These are phyloP conservation scores for Aspidiotus rigidus DNA, from an alignment of 2,888 invertebrate species.

Conservation along the genomic window DNA sequence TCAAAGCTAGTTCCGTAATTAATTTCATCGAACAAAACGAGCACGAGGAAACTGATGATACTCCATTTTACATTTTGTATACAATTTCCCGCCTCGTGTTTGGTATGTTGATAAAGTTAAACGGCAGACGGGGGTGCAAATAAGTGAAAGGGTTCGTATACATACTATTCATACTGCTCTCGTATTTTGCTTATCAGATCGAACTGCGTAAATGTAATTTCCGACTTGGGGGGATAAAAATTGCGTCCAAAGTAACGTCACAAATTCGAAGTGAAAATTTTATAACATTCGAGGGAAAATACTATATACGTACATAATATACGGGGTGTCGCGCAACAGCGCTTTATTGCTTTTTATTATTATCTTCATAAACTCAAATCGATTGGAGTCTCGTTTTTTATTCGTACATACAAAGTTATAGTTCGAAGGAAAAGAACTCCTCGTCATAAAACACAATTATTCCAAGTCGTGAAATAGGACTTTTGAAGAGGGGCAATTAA, in stretches of 20 bases:
- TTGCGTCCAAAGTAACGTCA: not conserved
- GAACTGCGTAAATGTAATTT: constrained; percentile 18
- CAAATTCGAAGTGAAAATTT: no score
- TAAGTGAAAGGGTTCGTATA: constrained; percentile 6
- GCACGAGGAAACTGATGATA: not conserved
- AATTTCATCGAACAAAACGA: constrained; percentile 6
- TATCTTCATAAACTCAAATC: no score
- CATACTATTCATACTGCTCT: not conserved
- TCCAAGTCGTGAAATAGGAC: no score
- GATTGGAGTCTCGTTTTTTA: no score
- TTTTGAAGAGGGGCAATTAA: no score
- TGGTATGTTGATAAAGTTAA: not conserved
- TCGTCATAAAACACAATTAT: no score
- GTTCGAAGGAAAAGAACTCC: no score
- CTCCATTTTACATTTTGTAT: constrained; percentile 4
- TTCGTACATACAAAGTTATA: no score
- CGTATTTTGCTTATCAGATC: constrained; percentile 24
- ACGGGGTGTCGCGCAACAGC: no score
- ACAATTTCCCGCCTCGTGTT: constrained; percentile 5
- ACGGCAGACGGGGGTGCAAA: constrained; percentile 5
- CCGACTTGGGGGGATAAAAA: constrained; percentile 20
- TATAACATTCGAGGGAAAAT: no score
- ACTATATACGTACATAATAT: no score
- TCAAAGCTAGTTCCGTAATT: constrained; percentile 12
- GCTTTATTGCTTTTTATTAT: no score